A percentile compares a stretch with the other conserved stretches of the same genome.
Conservation (phyloP, 2,888 invertebrate species). For the Siphlonurus alternatus region DNA sequence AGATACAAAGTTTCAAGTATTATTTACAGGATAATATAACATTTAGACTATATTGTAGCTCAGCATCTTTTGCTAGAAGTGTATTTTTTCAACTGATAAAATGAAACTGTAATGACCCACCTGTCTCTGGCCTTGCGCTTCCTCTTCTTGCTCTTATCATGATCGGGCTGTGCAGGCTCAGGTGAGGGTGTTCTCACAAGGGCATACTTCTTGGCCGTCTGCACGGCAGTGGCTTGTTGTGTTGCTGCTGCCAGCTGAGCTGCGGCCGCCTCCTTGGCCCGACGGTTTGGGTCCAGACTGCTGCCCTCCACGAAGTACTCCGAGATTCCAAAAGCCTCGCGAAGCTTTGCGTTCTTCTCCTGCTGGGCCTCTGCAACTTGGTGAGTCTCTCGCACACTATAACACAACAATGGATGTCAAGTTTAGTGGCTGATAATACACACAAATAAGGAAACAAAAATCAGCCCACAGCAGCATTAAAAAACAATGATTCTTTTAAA, state of each 20-base stretch:
- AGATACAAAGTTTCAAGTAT: no score
- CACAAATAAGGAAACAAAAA: no score
- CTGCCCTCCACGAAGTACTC: conserved; percentile 88
- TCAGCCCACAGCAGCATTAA: no score
- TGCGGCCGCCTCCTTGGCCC: conserved; percentile 34
- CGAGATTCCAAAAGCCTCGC: conserved; percentile 89
- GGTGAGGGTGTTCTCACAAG: conserved; percentile 59
- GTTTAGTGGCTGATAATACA: no score
- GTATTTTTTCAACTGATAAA: no score
- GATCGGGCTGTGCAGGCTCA: conserved; percentile 23
- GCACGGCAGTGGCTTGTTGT: conserved; percentile 26
- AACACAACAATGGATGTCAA: conserved; percentile 18
- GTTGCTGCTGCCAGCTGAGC: conserved; percentile 23
- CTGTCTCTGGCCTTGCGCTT: conserved; percentile 21
- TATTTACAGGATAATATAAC: no score
- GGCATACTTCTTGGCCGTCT: conserved; percentile 41
- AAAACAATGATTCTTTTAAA: no score
- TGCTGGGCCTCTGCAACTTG: conserved; percentile 91
- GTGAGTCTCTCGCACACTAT: conserved; percentile 86
- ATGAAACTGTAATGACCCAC: no score
- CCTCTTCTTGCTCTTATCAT: conserved; percentile 25
- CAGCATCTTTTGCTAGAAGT: no score
- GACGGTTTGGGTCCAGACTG: conserved; percentile 70
- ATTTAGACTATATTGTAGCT: no score
- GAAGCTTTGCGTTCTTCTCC: conserved; percentile 82